A percentile compares a stretch with the other conserved stretches of the same genome.
Conservation (phyloP, 2,113 vertebrate species). For the Okapia johnstoni region DNA sequence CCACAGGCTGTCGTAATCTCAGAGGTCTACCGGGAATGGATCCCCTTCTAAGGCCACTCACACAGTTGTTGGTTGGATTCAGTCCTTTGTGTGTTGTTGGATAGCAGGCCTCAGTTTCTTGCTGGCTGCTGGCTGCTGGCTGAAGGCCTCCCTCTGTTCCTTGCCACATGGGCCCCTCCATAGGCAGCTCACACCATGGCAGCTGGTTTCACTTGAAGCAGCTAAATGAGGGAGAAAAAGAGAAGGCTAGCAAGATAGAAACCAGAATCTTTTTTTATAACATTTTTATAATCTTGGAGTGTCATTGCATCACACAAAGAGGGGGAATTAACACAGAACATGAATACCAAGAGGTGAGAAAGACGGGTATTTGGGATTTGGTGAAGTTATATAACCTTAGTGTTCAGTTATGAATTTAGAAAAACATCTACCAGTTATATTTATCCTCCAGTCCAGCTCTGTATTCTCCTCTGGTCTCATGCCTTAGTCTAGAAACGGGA, state of each 20-base stretch:
- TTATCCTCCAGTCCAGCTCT: not conserved
- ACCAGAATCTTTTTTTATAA: not conserved
- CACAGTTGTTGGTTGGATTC: not conserved
- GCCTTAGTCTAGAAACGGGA: not conserved
- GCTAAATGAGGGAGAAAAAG: not conserved
- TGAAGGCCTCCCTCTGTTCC: not conserved
- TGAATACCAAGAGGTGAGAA: not conserved
- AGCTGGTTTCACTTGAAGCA: not conserved
- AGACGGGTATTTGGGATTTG: not conserved
- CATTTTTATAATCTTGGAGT: not conserved
- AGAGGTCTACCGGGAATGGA: not conserved
- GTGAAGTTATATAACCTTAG: fast-evolving
- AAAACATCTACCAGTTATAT: not conserved
- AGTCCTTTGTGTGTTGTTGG: not conserved
- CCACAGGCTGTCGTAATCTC: not conserved
- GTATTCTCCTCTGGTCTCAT: not conserved
- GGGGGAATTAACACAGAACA: not conserved
- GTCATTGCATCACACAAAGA: not conserved
- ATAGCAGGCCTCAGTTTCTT: not conserved
- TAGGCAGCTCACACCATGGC: not conserved
- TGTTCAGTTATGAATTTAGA: not conserved
- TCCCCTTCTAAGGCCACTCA: not conserved
- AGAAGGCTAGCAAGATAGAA: not conserved
- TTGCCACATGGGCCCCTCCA: not conserved
- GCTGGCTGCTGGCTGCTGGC: not conserved